Conservation (phyloP, 1,140 invertebrate species). For the Aphis craccivora region DNA sequence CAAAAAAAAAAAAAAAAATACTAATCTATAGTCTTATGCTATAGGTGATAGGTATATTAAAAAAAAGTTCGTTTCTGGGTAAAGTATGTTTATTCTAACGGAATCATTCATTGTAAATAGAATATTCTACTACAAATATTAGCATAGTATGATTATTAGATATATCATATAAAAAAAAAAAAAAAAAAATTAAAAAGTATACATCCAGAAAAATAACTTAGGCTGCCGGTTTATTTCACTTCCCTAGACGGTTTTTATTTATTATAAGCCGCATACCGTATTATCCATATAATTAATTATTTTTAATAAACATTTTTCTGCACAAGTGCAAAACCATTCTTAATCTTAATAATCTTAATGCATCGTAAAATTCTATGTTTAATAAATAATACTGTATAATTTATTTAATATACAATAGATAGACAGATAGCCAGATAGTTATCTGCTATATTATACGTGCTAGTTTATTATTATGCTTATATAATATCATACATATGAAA, state of each 20-base stretch:
- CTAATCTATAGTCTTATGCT: not conserved
- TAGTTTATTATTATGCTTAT: no score
- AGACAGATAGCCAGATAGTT: no score
- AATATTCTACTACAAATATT: not conserved
- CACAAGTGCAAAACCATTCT: not conserved
- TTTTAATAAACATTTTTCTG: not conserved
- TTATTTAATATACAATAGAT: not conserved
- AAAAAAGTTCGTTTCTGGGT: not conserved
- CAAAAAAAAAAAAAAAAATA: not conserved
- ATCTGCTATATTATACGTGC: no score
- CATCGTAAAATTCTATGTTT: not conserved
- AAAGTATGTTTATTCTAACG: not conserved
- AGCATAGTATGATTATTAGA: not conserved
- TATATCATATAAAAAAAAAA: not conserved
- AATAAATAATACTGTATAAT: not conserved
- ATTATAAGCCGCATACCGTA: not conserved
- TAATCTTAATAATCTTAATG: slow-evolving; percentile 2
- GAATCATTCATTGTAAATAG: not conserved
- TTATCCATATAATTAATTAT: not conserved
- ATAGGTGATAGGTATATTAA: not conserved
- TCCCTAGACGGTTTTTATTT: not conserved
- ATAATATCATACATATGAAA: no score
- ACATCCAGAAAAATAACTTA: not conserved
- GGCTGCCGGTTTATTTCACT: not conserved
- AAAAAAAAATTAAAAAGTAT: not conserved